phyloP scores from a whole-genome alignment of 2,113 vertebrate species.

The Candoia aspera region DNA sequence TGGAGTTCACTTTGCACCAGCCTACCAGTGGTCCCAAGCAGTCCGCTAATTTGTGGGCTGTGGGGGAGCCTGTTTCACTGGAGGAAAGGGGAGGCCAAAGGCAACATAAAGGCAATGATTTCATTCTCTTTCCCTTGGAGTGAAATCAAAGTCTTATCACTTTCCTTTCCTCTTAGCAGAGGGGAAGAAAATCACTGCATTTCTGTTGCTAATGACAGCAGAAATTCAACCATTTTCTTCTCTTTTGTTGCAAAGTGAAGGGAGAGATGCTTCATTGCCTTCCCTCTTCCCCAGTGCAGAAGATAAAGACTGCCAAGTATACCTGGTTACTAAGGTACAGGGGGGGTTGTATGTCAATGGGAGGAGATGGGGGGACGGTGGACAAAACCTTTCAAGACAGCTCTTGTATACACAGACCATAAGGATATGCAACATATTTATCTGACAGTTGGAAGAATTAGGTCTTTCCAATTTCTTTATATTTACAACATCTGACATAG shows the following conservation, averaged over 20 bases:
- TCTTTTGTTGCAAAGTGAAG: neutral
- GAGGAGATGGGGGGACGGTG: neutral
- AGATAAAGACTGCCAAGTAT: neutral
- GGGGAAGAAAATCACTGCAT: neutral
- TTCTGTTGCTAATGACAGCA: neutral
- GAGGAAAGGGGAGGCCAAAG: neutral
- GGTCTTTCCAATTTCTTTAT: constrained; percentile 44
- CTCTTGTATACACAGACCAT: neutral
- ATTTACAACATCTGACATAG: constrained; percentile 46
- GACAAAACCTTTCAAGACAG: neutral
- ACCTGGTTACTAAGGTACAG: neutral
- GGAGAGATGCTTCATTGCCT: neutral
- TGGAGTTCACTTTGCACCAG: neutral
- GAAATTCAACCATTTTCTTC: neutral
- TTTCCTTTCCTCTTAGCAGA: neutral
- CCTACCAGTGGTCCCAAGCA: neutral
- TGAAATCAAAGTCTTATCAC: neutral
- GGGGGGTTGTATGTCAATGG: neutral
- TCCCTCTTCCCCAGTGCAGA: neutral
- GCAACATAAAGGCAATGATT: neutral
- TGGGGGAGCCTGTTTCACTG: neutral
- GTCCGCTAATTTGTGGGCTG: neutral
- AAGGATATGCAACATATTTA: neutral
- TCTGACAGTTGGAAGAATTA: neutral
- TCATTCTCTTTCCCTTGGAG: neutral